Percentiles rank a stretch among this genome's conserved stretches.
Conservation (phyloP, 2,113 vertebrate genomes). For the Naja naja region DNA sequence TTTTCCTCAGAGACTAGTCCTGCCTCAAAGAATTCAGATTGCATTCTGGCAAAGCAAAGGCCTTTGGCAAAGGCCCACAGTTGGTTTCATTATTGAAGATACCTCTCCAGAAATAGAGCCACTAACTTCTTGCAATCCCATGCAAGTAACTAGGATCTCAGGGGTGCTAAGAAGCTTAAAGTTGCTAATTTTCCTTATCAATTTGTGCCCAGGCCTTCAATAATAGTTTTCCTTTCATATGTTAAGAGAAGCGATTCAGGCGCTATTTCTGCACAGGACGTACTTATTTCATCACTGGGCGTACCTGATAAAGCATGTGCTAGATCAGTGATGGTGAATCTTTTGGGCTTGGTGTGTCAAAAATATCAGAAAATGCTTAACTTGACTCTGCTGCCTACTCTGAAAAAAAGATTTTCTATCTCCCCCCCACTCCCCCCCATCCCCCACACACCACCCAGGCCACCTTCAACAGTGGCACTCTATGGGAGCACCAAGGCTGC, state of each 20-base stretch:
- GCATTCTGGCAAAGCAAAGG: not conserved
- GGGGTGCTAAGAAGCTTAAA: not conserved
- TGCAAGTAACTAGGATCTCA: not conserved
- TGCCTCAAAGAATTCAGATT: not conserved
- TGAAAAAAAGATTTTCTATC: no score
- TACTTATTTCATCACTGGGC: not conserved
- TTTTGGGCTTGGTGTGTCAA: no score
- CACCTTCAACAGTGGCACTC: no score
- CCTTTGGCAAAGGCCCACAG: not conserved
- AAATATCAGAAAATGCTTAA: no score
- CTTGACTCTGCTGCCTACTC: no score
- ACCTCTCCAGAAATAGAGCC: not conserved
- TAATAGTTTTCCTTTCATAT: not conserved
- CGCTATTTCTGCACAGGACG: not conserved
- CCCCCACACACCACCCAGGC: no score
- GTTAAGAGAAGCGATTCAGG: not conserved
- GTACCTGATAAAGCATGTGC: not conserved
- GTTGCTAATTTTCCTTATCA: not conserved
- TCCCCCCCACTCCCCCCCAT: no score
- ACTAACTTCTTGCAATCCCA: not conserved
- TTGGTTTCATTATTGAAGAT: not conserved
- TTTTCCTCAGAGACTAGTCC: not conserved
- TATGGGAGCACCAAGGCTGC: no score
- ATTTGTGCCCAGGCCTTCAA: not conserved
- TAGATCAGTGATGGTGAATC: not conserved